These are phyloP conservation scores for Shargacucullia verbasci DNA, from an alignment of 2,888 invertebrate genomes.

Conservation along the genomic window DNA sequence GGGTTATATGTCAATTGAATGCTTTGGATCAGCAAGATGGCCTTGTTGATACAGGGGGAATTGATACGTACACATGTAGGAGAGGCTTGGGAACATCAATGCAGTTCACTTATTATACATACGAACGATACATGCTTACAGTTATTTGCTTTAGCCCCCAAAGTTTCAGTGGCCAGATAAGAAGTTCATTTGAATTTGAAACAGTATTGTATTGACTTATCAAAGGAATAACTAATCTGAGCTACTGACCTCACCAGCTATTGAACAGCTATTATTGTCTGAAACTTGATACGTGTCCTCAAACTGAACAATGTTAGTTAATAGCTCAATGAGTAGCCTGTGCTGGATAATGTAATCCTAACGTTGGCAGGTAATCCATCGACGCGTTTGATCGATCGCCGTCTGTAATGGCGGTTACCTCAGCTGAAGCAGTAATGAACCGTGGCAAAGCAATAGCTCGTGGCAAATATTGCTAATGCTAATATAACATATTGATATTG, in stretches of 20 bases:
- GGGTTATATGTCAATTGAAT: conserved; percentile 2
- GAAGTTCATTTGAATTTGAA: too few relatives aligned
- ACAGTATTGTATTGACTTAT: too few relatives aligned
- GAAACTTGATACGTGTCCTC: conserved; percentile 1
- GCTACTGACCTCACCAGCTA: too few relatives aligned
- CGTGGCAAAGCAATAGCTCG: neutral
- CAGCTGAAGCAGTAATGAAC: neutral
- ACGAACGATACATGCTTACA: too few relatives aligned
- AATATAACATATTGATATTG: neutral
- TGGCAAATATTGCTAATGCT: neutral
- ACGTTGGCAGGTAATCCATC: conserved; percentile 11
- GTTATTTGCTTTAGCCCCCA: too few relatives aligned
- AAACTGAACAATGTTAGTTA: conserved; percentile 7
- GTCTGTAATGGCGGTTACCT: conserved; percentile 6
- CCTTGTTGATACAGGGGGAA: neutral
- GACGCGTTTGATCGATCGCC: conserved; percentile 23
- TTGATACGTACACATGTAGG: too few relatives aligned
- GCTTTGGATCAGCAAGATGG: conserved; percentile 1
- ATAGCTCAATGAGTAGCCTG: conserved; percentile 2
- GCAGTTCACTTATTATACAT: too few relatives aligned
- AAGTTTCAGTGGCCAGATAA: too few relatives aligned
- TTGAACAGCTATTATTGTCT: too few relatives aligned
- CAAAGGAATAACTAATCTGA: too few relatives aligned
- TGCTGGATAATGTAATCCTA: neutral
- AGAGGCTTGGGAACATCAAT: too few relatives aligned